Evolutionary conservation across 2,888 invertebrate genomes (phyloP).

Genomic region (Drosophila falleni): DNA sequence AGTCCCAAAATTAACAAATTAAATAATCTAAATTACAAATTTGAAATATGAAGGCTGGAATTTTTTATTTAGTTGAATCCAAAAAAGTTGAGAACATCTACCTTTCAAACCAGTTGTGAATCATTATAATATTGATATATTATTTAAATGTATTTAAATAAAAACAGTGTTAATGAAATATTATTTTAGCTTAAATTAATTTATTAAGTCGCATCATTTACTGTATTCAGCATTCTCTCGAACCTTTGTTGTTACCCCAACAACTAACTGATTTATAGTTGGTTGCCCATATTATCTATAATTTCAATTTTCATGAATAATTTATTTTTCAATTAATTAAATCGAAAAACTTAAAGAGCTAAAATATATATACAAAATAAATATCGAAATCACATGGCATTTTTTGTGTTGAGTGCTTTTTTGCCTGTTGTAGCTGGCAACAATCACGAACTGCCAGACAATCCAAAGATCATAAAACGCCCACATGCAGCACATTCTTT

Average conservation of each 20-base stretch:
- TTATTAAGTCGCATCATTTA: not conserved
- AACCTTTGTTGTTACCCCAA: not conserved
- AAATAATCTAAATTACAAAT: not conserved
- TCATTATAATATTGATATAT: too few species aligned
- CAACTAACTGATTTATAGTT: not conserved
- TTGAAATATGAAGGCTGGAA: too few species aligned
- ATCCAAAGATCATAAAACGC: slow-evolving; percentile 59
- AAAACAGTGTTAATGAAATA: not conserved
- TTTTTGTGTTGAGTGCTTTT: slow-evolving; percentile 53
- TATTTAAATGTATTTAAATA: not conserved
- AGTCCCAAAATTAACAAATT: too few species aligned
- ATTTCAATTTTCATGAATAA: slow-evolving; percentile 53
- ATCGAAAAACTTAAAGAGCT: slow-evolving; percentile 26
- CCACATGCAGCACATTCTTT: slow-evolving; percentile 66
- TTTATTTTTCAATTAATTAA: slow-evolving; percentile 75
- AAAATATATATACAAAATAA: slow-evolving; percentile 26
- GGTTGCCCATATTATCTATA: slow-evolving; percentile 40
- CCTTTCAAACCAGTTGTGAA: too few species aligned
- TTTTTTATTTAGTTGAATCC: too few species aligned
- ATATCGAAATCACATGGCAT: slow-evolving; percentile 48
- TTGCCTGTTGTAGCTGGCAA: slow-evolving; percentile 40
- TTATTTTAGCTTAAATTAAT: not conserved
- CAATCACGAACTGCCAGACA: slow-evolving; percentile 71
- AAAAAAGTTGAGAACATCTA: too few species aligned
- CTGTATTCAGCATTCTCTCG: slow-evolving; percentile 23